Evolutionary conservation across 2,797 vertebrate species (phyloP), one percentile per base, ranked within the genome.

Genomic region (Dromococcyx pavoninus): DNA sequence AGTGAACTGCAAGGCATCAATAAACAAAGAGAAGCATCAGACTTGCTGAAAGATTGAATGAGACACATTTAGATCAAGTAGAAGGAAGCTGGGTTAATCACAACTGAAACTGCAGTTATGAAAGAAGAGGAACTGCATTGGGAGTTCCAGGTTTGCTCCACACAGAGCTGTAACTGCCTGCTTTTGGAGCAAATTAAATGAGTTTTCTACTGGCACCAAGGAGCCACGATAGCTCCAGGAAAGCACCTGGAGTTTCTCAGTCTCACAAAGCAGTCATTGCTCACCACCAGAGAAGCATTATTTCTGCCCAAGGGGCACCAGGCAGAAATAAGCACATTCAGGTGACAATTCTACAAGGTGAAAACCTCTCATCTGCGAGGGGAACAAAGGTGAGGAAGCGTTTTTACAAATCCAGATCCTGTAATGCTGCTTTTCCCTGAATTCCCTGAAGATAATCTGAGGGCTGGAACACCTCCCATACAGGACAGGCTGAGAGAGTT

Each of bases 271-370:
- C 58, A 89, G 75, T 37, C 74, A 37, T 5, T 93, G 90, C 70
- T 75, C 86, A 22, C 77, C 74, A 56, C n/a, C 74, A 61, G 72
- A 80, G 66, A 75, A 90, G 85, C 9, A 1, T 93, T 92, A 92
- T 84, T 96, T 76, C 91, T 95, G 87, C 65, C 85, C 48, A 66
- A 0, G 1, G 62, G 86, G 89, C 61, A 69, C 1, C 2, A 81
- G 82, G 33, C 87, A 96, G 89, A 95, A 96, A 96, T 88, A 77
- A 92, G 60, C 93, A 88, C 64, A 64, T 61, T 64, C n/a, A 92
- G 89, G 66, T 53, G 72, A 76, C 87, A 93, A 35, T 9, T 88
- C 89, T n/a, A 57, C 4, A 5, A 76, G 91, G 73, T 89, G 57
- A 19, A 78, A 89, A 86, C 46, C 53, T 76, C 85, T 91, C 67